Evolutionary conservation across 2,888 invertebrate species (phyloP).

Genomic region (Trichopria drosophilae): DNA sequence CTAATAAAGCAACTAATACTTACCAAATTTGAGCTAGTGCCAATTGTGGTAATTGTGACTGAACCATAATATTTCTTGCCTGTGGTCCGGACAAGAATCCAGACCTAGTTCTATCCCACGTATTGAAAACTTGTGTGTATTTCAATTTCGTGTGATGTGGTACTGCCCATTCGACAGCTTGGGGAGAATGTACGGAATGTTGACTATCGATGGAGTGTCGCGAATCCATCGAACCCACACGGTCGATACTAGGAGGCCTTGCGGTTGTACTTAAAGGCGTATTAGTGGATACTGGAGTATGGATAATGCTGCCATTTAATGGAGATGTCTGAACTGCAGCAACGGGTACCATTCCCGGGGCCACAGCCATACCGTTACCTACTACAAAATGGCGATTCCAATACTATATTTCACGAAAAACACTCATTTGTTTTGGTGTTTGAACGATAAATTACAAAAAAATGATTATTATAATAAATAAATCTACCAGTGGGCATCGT

Average conservation of each 20-base stretch:
- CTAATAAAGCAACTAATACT: conserved; percentile 38
- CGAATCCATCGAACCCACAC: conserved; percentile 65
- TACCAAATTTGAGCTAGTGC: conserved; percentile 92
- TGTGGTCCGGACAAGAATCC: conserved; percentile 89
- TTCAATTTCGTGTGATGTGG: conserved; percentile 82
- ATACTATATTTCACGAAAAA: conserved; percentile 11
- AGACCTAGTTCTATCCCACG: conserved; percentile 82
- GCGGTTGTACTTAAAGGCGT: conserved; percentile 56
- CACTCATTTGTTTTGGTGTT: neutral
- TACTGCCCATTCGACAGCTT: conserved; percentile 80
- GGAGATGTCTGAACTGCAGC: conserved; percentile 40
- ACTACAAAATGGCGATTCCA: conserved; percentile 21
- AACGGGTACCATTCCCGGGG: conserved; percentile 34
- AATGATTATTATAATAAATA: conserved; percentile 12
- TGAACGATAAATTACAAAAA: neutral
- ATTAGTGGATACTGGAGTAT: conserved; percentile 54
- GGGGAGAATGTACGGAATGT: conserved; percentile 55
- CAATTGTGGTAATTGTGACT: conserved; percentile 86
- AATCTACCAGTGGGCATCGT: conserved; percentile 7
- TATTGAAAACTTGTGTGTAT: conserved; percentile 93
- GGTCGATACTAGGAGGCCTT: conserved; percentile 60
- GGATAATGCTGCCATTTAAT: conserved; percentile 43
- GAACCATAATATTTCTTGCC: conserved; percentile 89
- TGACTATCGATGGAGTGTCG: conserved; percentile 58
- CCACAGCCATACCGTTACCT: conserved; percentile 41